Evolutionary conservation across 2,113 vertebrate genomes (phyloP), one percentile per base, ranked within the genome.

Genomic region (Stercorarius parasiticus): DNA sequence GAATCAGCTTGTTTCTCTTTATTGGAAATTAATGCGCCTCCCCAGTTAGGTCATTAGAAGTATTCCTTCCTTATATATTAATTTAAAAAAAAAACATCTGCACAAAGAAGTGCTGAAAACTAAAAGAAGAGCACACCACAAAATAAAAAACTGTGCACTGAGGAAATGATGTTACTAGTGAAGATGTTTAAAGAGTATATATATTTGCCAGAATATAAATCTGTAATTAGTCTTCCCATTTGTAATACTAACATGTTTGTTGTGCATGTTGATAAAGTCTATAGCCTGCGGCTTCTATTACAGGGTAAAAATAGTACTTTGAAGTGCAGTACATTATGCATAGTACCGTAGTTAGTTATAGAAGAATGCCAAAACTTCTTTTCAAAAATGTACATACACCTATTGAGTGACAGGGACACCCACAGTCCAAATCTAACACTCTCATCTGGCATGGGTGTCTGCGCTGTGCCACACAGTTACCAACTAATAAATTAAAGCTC

Each of bases 221-320:
- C 61, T 90, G 56, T 95, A 97, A 97, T 97, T 97, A 96, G 97
- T 83, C 86, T 87, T 90, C 17, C 32, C 81, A 97, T 97, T 97
- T 95, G 94, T 96, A 95, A 93, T 77, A 38, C 82, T 90, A 85
- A 84, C n/a, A 4, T 72, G 36, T 82, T 96, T 74, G 65, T 93
- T 91, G 79, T 89, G 81, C 36, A 11, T 52, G 91, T 52, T 74
- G 90, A 95, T 95, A 88, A 94, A 92, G 83, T 80, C 69, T 95
- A 2, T 91, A 95, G 95, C 97, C 96, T 95, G 83, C 78, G 92
- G 96, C 88, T 88, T 83, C 40, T 91, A 42, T 67, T 83, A 42
- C 53, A 89, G 45, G 32, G 42, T 71, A 66, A 89, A 97, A 91
- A 64, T 56, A 84, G 36, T 29, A 7, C 89, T 93, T 95, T 97